Evolutionary conservation across 2,888 invertebrate species (phyloP), one percentile per base, ranked within the genome.

Genomic region (Melipona bicolor): DNA sequence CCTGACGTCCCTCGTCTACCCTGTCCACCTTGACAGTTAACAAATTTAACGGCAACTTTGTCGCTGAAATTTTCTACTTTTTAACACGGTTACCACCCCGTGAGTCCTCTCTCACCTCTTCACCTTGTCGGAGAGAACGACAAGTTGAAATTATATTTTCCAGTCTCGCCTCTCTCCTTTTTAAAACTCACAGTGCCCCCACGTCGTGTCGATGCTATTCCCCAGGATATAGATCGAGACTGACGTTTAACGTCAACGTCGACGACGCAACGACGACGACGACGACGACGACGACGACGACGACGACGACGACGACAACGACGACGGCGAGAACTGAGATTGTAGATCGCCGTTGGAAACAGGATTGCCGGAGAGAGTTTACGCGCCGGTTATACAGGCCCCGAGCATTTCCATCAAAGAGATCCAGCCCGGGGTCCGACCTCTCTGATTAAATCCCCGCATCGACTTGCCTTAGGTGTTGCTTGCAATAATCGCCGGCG

Each of bases 391-490:
- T 75, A 43, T 52, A 68, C 27, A 54, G 52, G 9, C 9, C 9
- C 9, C 49, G 56, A 19, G 67, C 32, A 49, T 75, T 78, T 79
- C 81, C 85, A 62, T 85, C 81, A 81, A 85, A 85, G 80, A 69
- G 81, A 81, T 72, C 76, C 76, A 52, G 49, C 21, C 50, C 52
- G 77, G 32, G 74, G 68, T 64, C 27, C 77, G 77, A 74, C 77
- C 85, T 59, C 74, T 78, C 86, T 85, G 85, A 85, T 85, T 85
- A 85, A 85, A 85, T 81, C 78, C 72, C 59, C 52, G 74, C 85
- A 62, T 75, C 77, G 76, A 72, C 62, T 80, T 68, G 80, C 74
- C 80, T 80, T 74, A 64, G 74, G 77, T 68, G 81, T 80, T 64
- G 64, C 77, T 54, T 56, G 67, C 49, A 70, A 79, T 74, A 69